Conservation (phyloP, 2,113 vertebrate species). For the Plecturocebus donacophilus region DNA sequence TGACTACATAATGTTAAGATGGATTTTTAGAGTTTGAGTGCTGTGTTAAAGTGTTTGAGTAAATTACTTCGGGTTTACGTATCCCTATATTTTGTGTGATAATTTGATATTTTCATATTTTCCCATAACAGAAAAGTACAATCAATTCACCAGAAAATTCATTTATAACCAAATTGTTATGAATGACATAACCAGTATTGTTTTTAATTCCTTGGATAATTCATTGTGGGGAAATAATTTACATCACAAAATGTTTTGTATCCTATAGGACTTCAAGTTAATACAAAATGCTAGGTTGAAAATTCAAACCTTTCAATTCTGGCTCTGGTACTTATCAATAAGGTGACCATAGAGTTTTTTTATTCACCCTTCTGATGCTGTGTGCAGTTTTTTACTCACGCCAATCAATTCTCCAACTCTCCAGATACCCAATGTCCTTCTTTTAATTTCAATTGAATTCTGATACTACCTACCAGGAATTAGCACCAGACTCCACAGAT, state of each 20-base stretch:
- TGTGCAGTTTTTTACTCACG: neutral
- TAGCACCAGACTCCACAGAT: neutral
- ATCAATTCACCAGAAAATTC: neutral
- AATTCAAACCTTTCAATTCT: slow-evolving; percentile 37
- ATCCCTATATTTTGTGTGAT: neutral
- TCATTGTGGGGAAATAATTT: neutral
- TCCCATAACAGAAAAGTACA: neutral
- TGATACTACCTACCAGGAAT: neutral
- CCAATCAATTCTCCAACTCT: neutral
- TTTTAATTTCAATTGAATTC: neutral
- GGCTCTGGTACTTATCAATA: neutral
- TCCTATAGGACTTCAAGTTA: neutral
- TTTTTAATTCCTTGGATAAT: slow-evolving; percentile 35
- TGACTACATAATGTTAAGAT: neutral
- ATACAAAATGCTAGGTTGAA: slow-evolving; percentile 31
- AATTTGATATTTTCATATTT: slow-evolving; percentile 29
- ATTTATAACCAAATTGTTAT: slow-evolving; percentile 29
- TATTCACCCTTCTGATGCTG: neutral
- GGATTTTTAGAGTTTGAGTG: neutral
- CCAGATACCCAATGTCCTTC: neutral
- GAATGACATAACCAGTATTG: neutral
- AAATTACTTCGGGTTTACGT: slow-evolving; percentile 32
- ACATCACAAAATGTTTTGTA: neutral
- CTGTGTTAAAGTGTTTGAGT: slow-evolving; percentile 9
- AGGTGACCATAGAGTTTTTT: neutral